These are phyloP conservation scores for Gerris lacustris DNA, from an alignment of 2,888 invertebrate species.

Conservation along the genomic window DNA sequence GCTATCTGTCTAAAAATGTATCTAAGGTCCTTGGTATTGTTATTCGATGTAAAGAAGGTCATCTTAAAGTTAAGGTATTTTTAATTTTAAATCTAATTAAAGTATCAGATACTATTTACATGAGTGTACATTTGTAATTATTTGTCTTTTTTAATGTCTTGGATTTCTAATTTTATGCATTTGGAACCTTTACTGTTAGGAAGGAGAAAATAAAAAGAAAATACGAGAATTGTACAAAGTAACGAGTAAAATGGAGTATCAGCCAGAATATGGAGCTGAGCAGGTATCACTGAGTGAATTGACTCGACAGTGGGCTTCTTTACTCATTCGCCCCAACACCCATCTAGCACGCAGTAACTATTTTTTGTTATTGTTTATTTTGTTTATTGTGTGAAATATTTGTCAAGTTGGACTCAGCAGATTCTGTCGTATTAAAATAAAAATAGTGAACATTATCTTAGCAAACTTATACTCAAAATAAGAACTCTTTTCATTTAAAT, in stretches of 20 bases:
- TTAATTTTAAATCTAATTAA: background rate
- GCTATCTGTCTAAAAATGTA: background rate
- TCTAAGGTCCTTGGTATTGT: background rate
- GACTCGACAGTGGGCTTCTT: conserved; percentile 23
- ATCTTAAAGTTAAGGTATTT: background rate
- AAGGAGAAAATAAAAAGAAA: background rate
- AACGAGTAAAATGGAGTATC: conserved; percentile 29
- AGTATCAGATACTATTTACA: background rate
- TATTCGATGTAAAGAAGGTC: conserved; percentile 6
- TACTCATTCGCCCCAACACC: conserved; percentile 23
- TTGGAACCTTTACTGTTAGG: background rate
- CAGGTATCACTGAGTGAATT: conserved; percentile 25
- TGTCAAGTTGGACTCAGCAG: background rate
- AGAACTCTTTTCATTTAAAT: no score
- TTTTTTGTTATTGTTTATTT: background rate
- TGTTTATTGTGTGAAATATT: background rate
- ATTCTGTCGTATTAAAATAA: background rate
- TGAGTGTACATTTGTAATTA: no score
- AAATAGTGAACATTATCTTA: background rate
- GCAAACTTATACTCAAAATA: no score
- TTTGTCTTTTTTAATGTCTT: no score
- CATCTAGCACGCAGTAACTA: conserved; percentile 26
- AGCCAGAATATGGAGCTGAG: conserved; percentile 30
- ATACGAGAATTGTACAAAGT: background rate
- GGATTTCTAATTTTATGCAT: no score